Evolutionary conservation across 2,888 invertebrate species (phyloP).

Genomic region (Branchinecta sandiegonensis): DNA sequence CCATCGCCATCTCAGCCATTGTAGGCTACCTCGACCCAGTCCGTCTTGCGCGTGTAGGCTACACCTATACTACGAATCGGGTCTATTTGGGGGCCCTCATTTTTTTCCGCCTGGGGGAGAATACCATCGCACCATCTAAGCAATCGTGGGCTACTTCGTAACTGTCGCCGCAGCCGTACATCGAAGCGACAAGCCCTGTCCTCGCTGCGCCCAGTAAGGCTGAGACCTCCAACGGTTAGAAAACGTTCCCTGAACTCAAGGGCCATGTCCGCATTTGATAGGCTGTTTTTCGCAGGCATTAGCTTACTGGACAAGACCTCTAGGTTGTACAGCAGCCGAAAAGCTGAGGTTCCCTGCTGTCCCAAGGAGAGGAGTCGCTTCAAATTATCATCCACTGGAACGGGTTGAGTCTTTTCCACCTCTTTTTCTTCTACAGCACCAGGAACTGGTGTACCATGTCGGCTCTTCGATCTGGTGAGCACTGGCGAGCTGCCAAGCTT

Average conservation of each 20-base stretch:
- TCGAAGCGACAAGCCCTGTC: no score
- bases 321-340: conserved; percentile 37
- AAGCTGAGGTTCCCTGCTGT: conserved; percentile 34
- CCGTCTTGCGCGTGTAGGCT: no score
- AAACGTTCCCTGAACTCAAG: conserved; percentile 35
- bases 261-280: conserved; percentile 16
- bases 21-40: no score
- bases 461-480: conserved; percentile 9
- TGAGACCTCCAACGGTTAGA: conserved; percentile 36
- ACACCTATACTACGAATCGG: no score
- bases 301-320: conserved; percentile 30
- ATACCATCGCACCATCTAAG: no score
- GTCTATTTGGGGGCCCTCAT: no score
- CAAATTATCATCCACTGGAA: conserved; percentile 30
- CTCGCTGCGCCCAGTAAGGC: conserved; percentile 27
- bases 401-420: conserved; percentile 14
- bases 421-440: background rate
- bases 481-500: conserved; percentile 12
- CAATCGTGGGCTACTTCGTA: no score
- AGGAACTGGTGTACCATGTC: background rate
- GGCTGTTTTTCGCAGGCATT: conserved; percentile 19
- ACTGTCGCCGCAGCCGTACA: no score
- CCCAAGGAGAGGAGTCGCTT: conserved; percentile 34
- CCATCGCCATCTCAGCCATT: no score
- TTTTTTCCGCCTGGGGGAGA: no score